These are phyloP conservation scores for Noctua fimbriata DNA, from an alignment of 2,888 invertebrate genomes.

Conservation along the genomic window DNA sequence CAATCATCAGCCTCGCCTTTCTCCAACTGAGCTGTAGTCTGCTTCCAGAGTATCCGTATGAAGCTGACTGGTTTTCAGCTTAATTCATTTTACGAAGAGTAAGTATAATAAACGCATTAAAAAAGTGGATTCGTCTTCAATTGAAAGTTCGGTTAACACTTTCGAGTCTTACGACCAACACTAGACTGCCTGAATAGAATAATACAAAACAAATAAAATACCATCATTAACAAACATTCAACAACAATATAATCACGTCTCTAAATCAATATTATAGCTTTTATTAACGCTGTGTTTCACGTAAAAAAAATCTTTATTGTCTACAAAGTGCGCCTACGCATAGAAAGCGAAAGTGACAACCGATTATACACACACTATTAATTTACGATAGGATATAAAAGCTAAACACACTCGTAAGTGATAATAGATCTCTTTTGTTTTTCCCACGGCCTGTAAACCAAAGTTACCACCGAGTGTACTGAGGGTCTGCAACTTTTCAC, in stretches of 20 bases:
- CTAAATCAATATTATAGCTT: neutral
- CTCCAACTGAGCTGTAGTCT: no score
- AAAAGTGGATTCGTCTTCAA: no score
- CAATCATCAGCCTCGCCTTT: no score
- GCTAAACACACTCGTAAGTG: constrained; percentile 23
- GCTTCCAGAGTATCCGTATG: neutral
- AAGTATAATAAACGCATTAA: no score
- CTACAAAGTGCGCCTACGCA: constrained; percentile 30
- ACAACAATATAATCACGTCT: neutral
- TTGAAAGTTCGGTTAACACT: no score
- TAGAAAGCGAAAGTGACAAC: constrained; percentile 52
- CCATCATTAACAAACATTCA: neutral
- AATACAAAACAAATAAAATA: neutral
- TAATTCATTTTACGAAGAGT: no score
- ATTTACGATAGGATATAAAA: constrained; percentile 45
- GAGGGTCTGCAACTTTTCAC: no score
- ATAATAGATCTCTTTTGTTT: constrained; percentile 47
- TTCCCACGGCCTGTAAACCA: constrained; percentile 57
- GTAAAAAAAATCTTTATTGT: constrained; percentile 8
- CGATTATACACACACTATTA: constrained; percentile 41
- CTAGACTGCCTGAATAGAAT: neutral
- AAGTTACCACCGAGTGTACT: neutral
- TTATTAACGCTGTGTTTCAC: neutral
- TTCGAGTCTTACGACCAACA: neutral
- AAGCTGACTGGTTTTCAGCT: neutral